These are phyloP conservation scores for Theonella swinhoei DNA, from an alignment of 37 sponge, comb jelly and placozoan genomes.

Conservation along the genomic window DNA sequence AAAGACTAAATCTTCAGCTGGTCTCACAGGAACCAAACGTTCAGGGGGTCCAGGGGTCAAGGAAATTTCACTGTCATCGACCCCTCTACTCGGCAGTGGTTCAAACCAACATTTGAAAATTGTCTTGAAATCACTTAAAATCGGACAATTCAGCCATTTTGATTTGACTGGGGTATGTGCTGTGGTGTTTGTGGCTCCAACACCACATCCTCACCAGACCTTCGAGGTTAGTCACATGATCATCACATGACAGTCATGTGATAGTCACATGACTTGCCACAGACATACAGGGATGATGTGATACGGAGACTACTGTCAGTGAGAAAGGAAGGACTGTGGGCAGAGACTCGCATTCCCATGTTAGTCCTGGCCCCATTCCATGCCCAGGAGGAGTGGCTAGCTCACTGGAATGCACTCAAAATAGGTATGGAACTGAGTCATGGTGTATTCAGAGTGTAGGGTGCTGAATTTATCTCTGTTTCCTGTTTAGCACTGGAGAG, in stretches of 20 bases:
- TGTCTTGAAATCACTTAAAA: not conserved
- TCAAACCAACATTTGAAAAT: not conserved
- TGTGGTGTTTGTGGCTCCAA: not conserved
- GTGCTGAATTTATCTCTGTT: too few species aligned
- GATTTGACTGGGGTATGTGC: not conserved
- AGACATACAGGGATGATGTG: not conserved
- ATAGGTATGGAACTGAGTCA: conserved; percentile 30
- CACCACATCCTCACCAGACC: not conserved
- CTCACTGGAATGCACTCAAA: conserved; percentile 32
- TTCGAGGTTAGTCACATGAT: not conserved
- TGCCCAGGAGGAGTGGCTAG: conserved; percentile 25
- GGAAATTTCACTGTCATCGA: not conserved
- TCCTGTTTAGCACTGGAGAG: too few species aligned
- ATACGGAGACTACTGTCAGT: not conserved
- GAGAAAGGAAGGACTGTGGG: not conserved
- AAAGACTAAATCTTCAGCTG: too few species aligned
- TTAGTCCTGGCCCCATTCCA: conserved; percentile 9
- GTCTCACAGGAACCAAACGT: too few species aligned
- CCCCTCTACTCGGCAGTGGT: not conserved
- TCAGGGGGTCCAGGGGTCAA: not conserved
- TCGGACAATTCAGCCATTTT: not conserved
- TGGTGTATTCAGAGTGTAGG: too few species aligned
- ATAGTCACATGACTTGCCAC: not conserved
- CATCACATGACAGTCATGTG: not conserved
- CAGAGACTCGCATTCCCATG: conserved; percentile 13